Percentiles rank a stretch among this genome's conserved stretches.
phyloP scores from a whole-genome alignment of 2,113 vertebrate species.

The Gulo gulo region DNA sequence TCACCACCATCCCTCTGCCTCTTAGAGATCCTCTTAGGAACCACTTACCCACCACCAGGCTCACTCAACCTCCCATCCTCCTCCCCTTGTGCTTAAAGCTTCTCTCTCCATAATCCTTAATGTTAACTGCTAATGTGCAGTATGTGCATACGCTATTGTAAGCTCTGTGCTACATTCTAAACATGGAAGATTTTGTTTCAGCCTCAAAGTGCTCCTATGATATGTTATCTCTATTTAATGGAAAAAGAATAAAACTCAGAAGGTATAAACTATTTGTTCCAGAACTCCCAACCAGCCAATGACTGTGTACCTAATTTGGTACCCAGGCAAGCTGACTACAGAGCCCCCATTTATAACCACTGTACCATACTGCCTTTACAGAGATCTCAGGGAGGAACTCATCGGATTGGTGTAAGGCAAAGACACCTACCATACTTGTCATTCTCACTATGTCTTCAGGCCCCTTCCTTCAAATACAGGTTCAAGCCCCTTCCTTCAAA shows the following conservation, averaged over 20 bases:
- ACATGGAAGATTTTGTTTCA: not conserved
- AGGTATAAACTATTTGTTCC: not conserved
- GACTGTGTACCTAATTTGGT: not conserved
- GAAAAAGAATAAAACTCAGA: not conserved
- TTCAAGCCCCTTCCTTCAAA: not conserved
- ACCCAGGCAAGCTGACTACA: not conserved
- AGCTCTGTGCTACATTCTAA: not conserved
- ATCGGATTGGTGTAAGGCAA: not conserved
- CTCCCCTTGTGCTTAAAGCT: not conserved
- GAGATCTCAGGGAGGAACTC: not conserved
- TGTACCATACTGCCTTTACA: not conserved
- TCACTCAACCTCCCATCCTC: too few relatives aligned
- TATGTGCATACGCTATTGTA: not conserved
- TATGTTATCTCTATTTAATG: not conserved
- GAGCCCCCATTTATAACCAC: too few relatives aligned
- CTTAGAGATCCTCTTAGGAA: not conserved
- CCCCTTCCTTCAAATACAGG: not conserved
- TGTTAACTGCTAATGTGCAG: not conserved
- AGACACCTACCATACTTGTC: accelerated
- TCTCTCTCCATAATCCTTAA: not conserved
- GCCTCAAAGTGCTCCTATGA: not conserved
- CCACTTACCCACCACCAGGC: too few relatives aligned
- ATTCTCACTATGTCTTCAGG: not conserved
- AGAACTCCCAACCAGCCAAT: not conserved
- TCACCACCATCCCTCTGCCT: not conserved